A percentile compares a stretch with the other conserved stretches of the same genome.
Evolutionary conservation across 1,140 invertebrate species (phyloP).

Genomic region (Trigoniulus corallinus): DNA sequence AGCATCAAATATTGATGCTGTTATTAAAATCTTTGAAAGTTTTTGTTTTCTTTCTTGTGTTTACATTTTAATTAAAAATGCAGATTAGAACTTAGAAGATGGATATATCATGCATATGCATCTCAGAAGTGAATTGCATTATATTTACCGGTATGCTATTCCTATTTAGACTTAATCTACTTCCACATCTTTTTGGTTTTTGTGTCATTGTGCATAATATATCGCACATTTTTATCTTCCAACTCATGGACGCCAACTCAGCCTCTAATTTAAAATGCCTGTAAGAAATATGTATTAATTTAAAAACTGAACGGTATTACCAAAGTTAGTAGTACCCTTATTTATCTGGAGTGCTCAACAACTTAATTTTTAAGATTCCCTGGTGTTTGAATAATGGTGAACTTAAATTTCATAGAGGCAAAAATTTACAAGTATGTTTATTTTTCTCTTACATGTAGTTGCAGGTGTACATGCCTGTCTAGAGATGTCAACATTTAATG

Average conservation of each 20-base stretch:
- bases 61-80: too few species aligned
- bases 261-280: constrained; percentile 84
- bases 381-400: too few species aligned
- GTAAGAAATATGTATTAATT: constrained; percentile 18
- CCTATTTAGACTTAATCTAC: constrained; percentile 25
- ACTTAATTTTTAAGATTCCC: too few species aligned
- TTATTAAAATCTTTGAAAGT: neutral
- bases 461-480: too few species aligned
- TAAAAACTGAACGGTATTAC: too few species aligned
- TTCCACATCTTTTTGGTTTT: constrained; percentile 15
- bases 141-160: constrained; percentile 5
- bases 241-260: constrained; percentile 88
- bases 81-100: neutral
- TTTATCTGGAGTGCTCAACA: too few species aligned
- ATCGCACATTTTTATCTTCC: constrained; percentile 76
- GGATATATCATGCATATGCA: neutral
- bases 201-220: constrained; percentile 31
- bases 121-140: neutral
- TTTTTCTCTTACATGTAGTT: too few species aligned
- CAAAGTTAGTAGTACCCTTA: too few species aligned
- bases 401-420: too few species aligned
- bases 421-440: too few species aligned
- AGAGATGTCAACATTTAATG: too few species aligned
- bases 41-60: too few species aligned
- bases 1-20: neutral